Evolutionary conservation across 2,113 vertebrate species (phyloP), one percentile per base, ranked within the genome.

Genomic region (Lepus europaeus): DNA sequence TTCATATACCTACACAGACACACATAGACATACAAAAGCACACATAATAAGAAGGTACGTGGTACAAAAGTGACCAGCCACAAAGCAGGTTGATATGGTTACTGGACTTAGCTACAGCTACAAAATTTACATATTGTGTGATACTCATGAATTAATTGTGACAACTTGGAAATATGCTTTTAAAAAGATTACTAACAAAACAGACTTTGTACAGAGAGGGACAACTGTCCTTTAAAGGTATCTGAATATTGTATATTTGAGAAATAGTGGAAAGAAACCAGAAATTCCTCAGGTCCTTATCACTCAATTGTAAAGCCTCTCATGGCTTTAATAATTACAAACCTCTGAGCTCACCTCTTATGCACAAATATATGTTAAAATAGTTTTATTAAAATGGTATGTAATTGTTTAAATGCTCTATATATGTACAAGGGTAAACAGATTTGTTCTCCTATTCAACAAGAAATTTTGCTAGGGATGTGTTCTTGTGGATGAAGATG

Each of bases 111-210:
- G 27, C 51, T 91, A 4, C 63, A n/a, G 91, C 88, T 92, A 64
- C 10, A 90, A 85, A 92, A 88, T 49, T 82, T 69, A 72, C 22
- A 8, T 53, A 74, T 59, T 87, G 72, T 12, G 23, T 29, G 63
- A 70, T 20, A 94, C 11, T 36, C 14, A 14, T 89, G 31, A 95
- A 83, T 61, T 95, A 23, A 84, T 93, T 95, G 82, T 86, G 61
- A 96, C 27, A 79, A 83, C 31, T 78, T 53, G n/a, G 36, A 76
- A 3, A 39, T 49, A 70, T 56, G 9, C 53, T 85, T 90, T 70
- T n/a, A 29, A 56, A 78, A 96, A 53, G 5, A 70, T 33, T 53
- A 84, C 77, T 91, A 94, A 85, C 13, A 91, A 64, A 73, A 27
- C 49, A 74, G 66, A 95, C 13, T 79, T 87, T 64, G 31, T 66